Conservation (phyloP, 2,888 invertebrate genomes). For the Nysson spinosus region DNA sequence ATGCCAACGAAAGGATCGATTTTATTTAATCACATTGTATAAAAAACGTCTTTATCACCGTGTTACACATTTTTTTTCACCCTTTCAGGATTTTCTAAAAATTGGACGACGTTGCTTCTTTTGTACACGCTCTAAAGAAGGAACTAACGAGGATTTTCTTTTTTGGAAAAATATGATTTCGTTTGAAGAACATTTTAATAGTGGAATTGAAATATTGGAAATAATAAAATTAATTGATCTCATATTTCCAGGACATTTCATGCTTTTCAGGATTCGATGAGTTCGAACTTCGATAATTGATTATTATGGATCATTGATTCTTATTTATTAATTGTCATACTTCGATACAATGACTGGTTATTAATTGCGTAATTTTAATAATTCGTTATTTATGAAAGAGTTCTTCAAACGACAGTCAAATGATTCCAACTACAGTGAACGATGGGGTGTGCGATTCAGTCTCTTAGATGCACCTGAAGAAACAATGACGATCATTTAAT, state of each 20-base stretch:
- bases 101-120: conserved; percentile 16
- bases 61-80: neutral
- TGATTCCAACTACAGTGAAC: conserved; percentile 23
- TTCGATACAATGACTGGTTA: too few relatives aligned
- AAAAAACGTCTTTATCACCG: neutral
- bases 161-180: conserved; percentile 31
- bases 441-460: conserved; percentile 49
- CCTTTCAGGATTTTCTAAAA: neutral
- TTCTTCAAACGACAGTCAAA: conserved; percentile 11
- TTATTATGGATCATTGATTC: too few relatives aligned
- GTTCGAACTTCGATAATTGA: neutral
- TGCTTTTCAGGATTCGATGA: neutral
- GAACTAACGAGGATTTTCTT: conserved; percentile 49
- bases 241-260: neutral
- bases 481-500: conserved; percentile 50
- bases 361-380: too few relatives aligned
- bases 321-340: too few relatives aligned
- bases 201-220: too few relatives aligned
- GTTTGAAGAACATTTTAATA: too few relatives aligned
- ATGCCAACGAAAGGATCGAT: too few relatives aligned
- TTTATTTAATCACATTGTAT: too few relatives aligned
- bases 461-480: conserved; percentile 61
- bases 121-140: conserved; percentile 48
- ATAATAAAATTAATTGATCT: too few relatives aligned
- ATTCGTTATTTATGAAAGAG: conserved; percentile 8